A percentile compares a stretch with the other conserved stretches of the same genome.
phyloP scores from a whole-genome alignment of 2,113 vertebrate genomes.

The Seriola rivoliana region DNA sequence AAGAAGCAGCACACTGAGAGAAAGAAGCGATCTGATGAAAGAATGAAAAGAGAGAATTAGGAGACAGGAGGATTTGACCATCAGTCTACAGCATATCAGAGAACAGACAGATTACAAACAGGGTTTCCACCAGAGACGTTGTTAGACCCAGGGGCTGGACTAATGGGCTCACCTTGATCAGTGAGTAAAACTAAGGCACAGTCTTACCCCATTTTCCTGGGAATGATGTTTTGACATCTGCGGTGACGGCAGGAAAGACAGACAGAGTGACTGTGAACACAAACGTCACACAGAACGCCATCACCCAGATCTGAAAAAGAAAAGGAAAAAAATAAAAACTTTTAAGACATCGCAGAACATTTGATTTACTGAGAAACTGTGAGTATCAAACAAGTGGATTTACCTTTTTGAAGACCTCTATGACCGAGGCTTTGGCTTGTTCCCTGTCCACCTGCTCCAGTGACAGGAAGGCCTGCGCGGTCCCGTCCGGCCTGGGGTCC shows the following conservation, averaged over 20 bases:
- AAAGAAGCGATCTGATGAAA: conserved; percentile 84
- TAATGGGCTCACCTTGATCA: not conserved
- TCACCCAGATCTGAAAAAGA: conserved; percentile 87
- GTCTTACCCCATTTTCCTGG: conserved; percentile 84
- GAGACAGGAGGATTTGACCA: accelerated
- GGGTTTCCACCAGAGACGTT: too few relatives aligned
- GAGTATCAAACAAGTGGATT: not conserved
- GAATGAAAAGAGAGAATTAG: not conserved
- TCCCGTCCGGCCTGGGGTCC: not conserved
- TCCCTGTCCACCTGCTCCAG: conserved; percentile 57
- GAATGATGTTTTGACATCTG: conserved; percentile 81
- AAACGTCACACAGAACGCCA: conserved; percentile 89
- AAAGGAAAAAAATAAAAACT: not conserved
- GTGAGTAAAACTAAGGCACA: not conserved
- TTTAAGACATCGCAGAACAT: not conserved
- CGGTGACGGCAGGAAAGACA: conserved; percentile 90
- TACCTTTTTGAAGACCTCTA: conserved; percentile 87
- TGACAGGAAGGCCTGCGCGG: conserved; percentile 66
- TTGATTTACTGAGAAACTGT: not conserved
- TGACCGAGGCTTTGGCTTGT: conserved; percentile 78
- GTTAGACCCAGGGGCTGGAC: too few relatives aligned
- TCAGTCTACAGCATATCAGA: accelerated
- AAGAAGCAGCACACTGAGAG: conserved; percentile 90
- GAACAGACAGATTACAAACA: accelerated
- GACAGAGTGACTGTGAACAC: conserved; percentile 91